Conservation (phyloP, 2,888 invertebrate genomes). For the Agrenia bidenticulata region DNA sequence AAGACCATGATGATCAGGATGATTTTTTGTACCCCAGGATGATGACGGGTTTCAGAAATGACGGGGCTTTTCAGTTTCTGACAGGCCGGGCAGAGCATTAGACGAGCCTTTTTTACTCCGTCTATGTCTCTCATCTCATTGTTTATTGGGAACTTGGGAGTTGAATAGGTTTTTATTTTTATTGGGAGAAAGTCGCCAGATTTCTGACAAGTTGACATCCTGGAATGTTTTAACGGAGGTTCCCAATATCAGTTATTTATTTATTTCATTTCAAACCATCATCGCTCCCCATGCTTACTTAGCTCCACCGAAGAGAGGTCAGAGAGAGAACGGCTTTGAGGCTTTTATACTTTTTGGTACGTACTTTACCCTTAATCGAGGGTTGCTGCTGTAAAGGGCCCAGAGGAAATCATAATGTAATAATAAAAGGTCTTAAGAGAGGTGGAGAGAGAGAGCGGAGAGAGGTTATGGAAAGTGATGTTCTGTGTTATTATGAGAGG, state of each 20-base stretch:
- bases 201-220: slow-evolving; percentile 51
- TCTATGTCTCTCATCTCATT: neutral
- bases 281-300: no score
- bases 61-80: neutral
- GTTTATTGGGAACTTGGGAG: slow-evolving; percentile 7
- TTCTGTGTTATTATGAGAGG: slow-evolving; percentile 32
- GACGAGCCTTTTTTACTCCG: slow-evolving; percentile 1
- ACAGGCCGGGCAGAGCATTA: neutral
- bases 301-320: no score
- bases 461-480: slow-evolving; percentile 36
- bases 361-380: no score
- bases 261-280: no score
- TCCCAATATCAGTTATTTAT: slow-evolving; percentile 1
- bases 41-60: slow-evolving; percentile 4
- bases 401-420: slow-evolving; percentile 35
- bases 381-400: neutral
- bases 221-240: slow-evolving; percentile 7
- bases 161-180: slow-evolving; percentile 35
- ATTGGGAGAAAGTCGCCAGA: slow-evolving; percentile 52
- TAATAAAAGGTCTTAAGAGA: slow-evolving; percentile 33
- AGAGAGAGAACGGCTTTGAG: no score
- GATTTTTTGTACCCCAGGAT: slow-evolving; percentile 8
- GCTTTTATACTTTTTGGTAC: no score
- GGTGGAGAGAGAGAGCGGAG: slow-evolving; percentile 16
- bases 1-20: slow-evolving; percentile 8